These are phyloP conservation scores for Stenchaetothrips biformis DNA, from an alignment of 2,888 invertebrate species.

Conservation along the genomic window DNA sequence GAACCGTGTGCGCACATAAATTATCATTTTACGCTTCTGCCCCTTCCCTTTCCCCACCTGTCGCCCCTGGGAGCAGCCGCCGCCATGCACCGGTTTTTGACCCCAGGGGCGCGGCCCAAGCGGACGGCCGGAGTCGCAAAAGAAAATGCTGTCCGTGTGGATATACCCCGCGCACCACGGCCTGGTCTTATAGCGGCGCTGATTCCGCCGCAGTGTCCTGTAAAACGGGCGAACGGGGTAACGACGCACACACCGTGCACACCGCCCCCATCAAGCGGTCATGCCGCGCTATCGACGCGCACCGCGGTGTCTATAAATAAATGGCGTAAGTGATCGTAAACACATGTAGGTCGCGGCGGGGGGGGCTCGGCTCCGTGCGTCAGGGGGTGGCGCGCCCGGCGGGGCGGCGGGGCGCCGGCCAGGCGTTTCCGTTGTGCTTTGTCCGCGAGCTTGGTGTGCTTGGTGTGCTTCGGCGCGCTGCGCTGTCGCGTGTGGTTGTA, in stretches of 20 bases:
- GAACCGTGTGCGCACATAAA: constrained; percentile 6
- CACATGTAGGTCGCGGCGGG: background rate
- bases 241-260: background rate
- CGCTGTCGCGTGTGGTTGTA: background rate
- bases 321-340: constrained; percentile 5
- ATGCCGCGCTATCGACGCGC: background rate
- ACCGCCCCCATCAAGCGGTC: background rate
- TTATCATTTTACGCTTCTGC: constrained; percentile 13
- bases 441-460: background rate
- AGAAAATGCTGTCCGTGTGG: no score
- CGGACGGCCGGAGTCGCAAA: no score
- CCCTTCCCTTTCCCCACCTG: background rate
- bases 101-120: background rate
- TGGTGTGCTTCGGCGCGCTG: background rate
- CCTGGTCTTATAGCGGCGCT: no score
- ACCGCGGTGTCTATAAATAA: background rate
- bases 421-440: background rate
- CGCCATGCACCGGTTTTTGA: background rate
- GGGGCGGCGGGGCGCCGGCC: background rate
- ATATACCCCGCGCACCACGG: background rate
- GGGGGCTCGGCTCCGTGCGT: background rate
- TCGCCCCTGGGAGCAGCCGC: background rate
- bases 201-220: no score
- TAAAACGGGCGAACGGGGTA: no score
- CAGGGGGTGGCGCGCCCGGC: background rate